Evolutionary conservation across 2,797 vertebrate species (phyloP), one percentile per base, ranked within the genome.

Genomic region (Lagodon rhomboides): DNA sequence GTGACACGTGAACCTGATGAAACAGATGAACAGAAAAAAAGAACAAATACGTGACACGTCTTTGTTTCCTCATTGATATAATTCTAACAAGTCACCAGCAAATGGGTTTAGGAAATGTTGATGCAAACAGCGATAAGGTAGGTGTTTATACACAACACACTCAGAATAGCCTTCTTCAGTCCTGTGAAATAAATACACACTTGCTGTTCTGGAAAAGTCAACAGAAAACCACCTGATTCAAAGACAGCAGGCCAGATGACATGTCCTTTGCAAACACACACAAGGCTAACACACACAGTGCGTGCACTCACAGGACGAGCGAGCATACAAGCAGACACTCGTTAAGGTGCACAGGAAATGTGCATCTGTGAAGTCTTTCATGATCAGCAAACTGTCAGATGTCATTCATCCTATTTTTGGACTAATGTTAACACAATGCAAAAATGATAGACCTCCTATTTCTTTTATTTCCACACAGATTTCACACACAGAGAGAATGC

Each of bases 321-420:
- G 25, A 20, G 22, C 10, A 9, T 9, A 50, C n/a, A 23, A 13
- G 11, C 3, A 66, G 25, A 65, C 15, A 63, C 25, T 43, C 41
- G 16, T n/a, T 73, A 7, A 56, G 23, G 22, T 51, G 38, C 49
- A 56, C 25, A 64, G 54, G 20, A 78, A 80, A 77, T 54, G 41
- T 67, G 15, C 16, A 25, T 44, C 34, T 68, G 56, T 49, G n/a
- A 55, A 65, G 6, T 69, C 44, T 70, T 77, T 74, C 41, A 60
- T 68, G n/a, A 59, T 68, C 23, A 50, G 22, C 59, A 77, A 77
- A 72, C 46, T 77, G n/a, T 27, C 22, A 1, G 0, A 77, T 74
- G 74, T 78, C 23, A 69, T 59, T 34, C 11, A 11, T 54, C 34
- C 65, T 70, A 46, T 74, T 62, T 82, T 79, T 56, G 23, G 60